Conservation (phyloP, 2,797 vertebrate species). For the Pelochelys cantorii region DNA sequence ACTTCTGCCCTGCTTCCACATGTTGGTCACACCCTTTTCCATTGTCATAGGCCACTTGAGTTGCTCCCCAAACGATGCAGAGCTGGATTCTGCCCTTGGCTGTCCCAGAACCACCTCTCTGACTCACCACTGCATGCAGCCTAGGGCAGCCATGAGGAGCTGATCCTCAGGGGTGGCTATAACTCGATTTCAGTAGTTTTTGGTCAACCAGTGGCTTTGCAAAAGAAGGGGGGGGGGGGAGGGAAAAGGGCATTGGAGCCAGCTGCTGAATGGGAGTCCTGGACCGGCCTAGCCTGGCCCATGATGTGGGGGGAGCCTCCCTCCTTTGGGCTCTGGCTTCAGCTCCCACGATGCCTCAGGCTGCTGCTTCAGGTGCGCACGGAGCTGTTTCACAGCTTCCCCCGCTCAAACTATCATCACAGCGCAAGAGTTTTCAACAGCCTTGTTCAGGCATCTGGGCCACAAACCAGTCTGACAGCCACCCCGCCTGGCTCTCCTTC, state of each 20-base stretch:
- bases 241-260: background rate
- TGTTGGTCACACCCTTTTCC: fast-evolving
- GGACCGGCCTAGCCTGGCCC: fast-evolving
- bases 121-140: background rate
- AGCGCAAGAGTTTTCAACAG: background rate
- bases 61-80: background rate
- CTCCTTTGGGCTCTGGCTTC: background rate
- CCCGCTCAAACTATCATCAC: background rate
- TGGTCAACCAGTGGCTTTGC: background rate
- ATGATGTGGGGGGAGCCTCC: background rate
- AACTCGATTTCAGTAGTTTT: background rate
- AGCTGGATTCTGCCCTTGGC: background rate
- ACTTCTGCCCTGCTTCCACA: background rate
- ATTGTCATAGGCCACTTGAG: background rate
- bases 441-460: background rate
- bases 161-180: background rate
- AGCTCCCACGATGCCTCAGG: fast-evolving
- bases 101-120: background rate
- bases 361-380: background rate
- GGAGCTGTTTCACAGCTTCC: background rate
- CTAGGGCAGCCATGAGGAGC: fast-evolving
- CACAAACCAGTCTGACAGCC: background rate
- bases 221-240: background rate
- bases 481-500: background rate
- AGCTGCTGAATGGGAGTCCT: background rate